Percentiles rank a stretch among this genome's conserved stretches.
phyloP scores from a whole-genome alignment of 92 coral and sea anemone genomes.

The Palythoa heliodiscus region DNA sequence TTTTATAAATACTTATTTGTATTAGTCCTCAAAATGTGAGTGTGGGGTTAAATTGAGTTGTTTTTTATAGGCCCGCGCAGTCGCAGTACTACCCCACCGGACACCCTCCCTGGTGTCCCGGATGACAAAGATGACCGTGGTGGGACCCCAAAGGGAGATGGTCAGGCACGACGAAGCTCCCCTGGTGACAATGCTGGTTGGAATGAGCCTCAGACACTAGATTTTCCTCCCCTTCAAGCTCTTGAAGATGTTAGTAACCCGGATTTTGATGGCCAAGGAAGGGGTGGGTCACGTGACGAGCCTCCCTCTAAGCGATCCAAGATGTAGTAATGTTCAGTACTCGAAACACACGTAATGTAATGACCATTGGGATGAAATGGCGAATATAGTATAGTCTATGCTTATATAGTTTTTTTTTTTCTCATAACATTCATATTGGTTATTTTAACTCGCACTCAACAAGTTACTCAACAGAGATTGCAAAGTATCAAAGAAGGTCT shows the following conservation, averaged over 20 bases:
- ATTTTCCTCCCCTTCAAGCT: constrained; percentile 65
- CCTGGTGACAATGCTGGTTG: constrained; percentile 36
- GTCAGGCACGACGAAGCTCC: constrained; percentile 32
- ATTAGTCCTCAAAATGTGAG: background rate
- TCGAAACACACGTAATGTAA: background rate
- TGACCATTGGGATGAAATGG: background rate
- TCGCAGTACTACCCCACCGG: constrained; percentile 66
- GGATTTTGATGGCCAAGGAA: constrained; percentile 65
- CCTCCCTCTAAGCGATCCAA: constrained; percentile 72
- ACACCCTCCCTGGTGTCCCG: constrained; percentile 57
- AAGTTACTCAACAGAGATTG: background rate
- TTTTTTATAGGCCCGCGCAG: constrained; percentile 45
- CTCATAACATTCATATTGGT: background rate
- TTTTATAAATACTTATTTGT: background rate
- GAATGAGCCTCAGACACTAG: constrained; percentile 48
- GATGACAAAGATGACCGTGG: constrained; percentile 70
- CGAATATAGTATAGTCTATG: background rate
- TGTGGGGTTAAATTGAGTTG: background rate
- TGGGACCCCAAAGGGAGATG: constrained; percentile 46
- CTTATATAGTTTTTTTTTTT: background rate
- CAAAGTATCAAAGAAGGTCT: background rate
- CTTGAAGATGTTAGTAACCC: constrained; percentile 67
- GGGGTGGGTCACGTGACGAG: constrained; percentile 63
- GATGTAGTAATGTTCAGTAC: constrained; percentile 33
- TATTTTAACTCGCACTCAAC: background rate